Evolutionary conservation across 2,797 vertebrate genomes (phyloP).

Genomic region (Spea hammondii): DNA sequence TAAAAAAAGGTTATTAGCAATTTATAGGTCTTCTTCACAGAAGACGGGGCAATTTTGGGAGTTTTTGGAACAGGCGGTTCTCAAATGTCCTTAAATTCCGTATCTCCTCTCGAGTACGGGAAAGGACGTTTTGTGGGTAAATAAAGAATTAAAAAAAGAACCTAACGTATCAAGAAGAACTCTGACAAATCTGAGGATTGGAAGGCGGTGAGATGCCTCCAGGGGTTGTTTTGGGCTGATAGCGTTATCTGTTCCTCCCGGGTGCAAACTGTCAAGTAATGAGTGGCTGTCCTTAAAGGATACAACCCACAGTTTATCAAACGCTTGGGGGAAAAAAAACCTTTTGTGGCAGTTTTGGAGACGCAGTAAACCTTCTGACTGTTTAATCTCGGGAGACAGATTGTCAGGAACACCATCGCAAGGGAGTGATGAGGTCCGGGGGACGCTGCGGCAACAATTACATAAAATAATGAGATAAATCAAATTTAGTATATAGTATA

Average conservation of each 20-base stretch:
- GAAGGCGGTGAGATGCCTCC: conserved; percentile 49
- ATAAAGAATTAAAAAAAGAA: too few species aligned
- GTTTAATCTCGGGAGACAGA: conserved; percentile 65
- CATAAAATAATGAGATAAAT: too few species aligned
- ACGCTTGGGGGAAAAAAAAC: conserved; percentile 51
- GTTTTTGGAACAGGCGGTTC: too few species aligned
- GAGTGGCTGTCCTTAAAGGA: conserved; percentile 60
- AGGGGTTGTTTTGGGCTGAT: conserved; percentile 70
- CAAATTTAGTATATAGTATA: too few species aligned
- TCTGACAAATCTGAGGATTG: conserved; percentile 74
- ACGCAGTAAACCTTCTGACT: conserved; percentile 53
- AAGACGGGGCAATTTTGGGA: too few species aligned
- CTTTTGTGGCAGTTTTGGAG: conserved; percentile 57
- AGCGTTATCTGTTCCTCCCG: conserved; percentile 81
- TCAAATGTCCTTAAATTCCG: too few species aligned
- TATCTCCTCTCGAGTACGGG: too few species aligned
- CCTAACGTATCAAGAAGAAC: conserved; percentile 36
- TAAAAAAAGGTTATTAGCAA: too few species aligned
- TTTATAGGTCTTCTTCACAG: too few species aligned
- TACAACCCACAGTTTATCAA: conserved; percentile 65
- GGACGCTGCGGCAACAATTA: too few species aligned
- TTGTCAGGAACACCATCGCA: conserved; percentile 58
- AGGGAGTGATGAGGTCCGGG: too few species aligned
- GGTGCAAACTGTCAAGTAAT: conserved; percentile 81
- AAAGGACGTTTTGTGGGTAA: too few species aligned